Base-by-base conservation (phyloP, 1,140 invertebrate genomes). In the Alviniconcha marisindica region DNA sequence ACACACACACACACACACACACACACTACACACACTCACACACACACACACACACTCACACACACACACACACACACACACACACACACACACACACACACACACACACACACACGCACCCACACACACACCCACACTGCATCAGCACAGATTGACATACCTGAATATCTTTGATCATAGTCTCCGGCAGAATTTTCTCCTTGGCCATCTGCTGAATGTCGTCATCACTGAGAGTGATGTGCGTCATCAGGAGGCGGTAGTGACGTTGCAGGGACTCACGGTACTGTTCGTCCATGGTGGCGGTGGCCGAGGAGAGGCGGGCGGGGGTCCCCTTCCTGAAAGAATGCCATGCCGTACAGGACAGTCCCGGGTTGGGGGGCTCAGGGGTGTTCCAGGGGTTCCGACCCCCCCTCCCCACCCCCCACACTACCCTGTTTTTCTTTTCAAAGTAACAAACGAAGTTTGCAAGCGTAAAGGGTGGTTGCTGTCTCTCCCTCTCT, bases 151-250 rank as follows among this genome's bases (percentile, higher is more conserved):
- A n/a, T n/a, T n/a, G n/a, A n/a, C n/a, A n/a, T 71, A 86, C 85
- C 85, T 82, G 73, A 28, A 86, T 81, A 54, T 86, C 85, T 77
- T 54, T 82, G 38, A 86, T 81, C 85, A 86, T 86, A n/a, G 82
- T 63, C 15, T 77, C 51, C 3, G 82, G 76, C 10, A 86, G 71
- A 51, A 86, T 79, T 44, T 84, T 86, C 31, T 86, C 82, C 24
- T 81, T 82, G 69, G 69, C 38, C 56, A 86, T 18, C 48, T 48
- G 36, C 21, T 86, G 60, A 14, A 77, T 81, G 60, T 84, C 76
- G 31, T 86, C 85, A 40, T 83, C 78, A 21, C 82, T 83, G 21
- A 81, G 78, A 24, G 73, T 77, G 42, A 86, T 83, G 76, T 86
- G 83, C 56, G 74, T 83, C 38, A 82, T 77, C 28, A 86, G 74